phyloP scores from a whole-genome alignment of 2,113 vertebrate species.

The Anoura caudifer region DNA sequence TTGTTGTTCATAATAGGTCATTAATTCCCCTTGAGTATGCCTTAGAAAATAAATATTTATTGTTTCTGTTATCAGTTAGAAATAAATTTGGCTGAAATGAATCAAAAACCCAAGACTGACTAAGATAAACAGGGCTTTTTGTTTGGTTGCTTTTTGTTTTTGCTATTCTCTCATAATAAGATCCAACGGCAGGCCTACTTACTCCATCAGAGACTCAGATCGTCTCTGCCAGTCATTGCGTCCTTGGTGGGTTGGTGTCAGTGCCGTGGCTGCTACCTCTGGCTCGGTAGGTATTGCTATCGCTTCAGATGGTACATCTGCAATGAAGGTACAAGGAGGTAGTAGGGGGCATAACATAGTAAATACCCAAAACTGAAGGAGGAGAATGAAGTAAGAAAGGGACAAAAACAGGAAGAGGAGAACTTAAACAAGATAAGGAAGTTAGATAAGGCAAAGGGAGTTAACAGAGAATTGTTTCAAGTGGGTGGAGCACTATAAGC shows the following conservation, averaged over 20 bases:
- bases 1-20: too few species aligned
- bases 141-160: background rate
- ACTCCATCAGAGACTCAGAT: background rate
- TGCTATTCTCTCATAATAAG: background rate
- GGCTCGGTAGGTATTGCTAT: background rate
- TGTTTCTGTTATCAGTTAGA: background rate
- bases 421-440: background rate
- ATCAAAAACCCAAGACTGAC: background rate
- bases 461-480: background rate
- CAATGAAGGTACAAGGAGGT: background rate
- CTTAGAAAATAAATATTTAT: background rate
- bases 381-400: background rate
- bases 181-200: background rate
- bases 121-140: background rate
- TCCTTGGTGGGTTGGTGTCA: background rate
- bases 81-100: background rate
- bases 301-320: background rate
- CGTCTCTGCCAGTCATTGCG: background rate
- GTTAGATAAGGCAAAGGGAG: background rate
- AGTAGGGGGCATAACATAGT: too few species aligned
- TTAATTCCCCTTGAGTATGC: too few species aligned
- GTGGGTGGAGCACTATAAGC: background rate
- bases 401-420: background rate
- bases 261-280: accelerated
- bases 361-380: background rate